Evolutionary conservation across 2,797 vertebrate species (phyloP), one percentile per base, ranked within the genome.

Genomic region (Pelodytes ibericus): DNA sequence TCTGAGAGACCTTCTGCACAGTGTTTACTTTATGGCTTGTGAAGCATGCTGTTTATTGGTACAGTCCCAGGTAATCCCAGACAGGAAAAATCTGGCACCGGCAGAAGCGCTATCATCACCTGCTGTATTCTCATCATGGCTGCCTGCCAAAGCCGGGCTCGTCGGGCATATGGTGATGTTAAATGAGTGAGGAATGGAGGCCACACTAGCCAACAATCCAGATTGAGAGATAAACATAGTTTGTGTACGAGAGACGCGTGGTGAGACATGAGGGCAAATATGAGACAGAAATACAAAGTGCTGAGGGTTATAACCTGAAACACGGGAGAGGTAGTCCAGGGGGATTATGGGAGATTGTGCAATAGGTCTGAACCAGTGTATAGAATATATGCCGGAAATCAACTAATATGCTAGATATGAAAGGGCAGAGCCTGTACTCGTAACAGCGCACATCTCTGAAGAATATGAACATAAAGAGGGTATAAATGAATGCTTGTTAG

Each of bases 61-160:
- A 22, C 31, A 39, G 60, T 22, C 20, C 30, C 60, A 29, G 25
- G 63, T 66, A 47, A 66, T 41, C 22, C 24, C 63, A 66, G 39
- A 66, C 63, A 47, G 22, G 22, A 24, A 20, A 10, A 24, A 58
- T 44, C 36, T 59, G 39, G 67, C 67, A 33, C 15, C 2, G 10
- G 26, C 11, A 20, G 24, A 31, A 44, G 20, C 33, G 5, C 16
- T 44, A 30, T 65, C 26, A 65, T 71, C 51, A 71, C 39, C 53
- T 71, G 60, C 49, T 22, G 49, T 24, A 64, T 70, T 20, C 59
- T 26, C 33, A 33, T n/a, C n/a, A 22, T 65, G 67, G 27, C 64
- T 20, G 29, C 29, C 36, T 10, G 67, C 67, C 74, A 77, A 56
- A 3, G 27, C 47, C 68, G 47, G 25, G 13, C 31, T 76, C 25